Evolutionary conservation across 2,113 vertebrate genomes (phyloP).

Genomic region (Passerina amoena): DNA sequence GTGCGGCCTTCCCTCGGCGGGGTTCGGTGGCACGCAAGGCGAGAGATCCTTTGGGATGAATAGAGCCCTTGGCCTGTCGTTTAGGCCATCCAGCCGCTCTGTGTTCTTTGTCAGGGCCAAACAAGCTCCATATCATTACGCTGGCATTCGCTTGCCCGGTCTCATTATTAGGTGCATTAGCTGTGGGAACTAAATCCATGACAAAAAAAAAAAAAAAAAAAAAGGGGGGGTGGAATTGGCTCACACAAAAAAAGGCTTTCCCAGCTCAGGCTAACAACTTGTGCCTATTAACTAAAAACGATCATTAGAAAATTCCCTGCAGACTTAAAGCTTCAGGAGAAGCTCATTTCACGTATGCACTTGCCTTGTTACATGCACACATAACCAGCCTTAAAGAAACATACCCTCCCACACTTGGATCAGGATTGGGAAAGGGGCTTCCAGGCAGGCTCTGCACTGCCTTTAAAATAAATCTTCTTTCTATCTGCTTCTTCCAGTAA

Average conservation of each 20-base stretch:
- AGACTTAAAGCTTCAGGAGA: slow-evolving; percentile 43
- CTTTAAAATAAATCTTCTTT: not conserved
- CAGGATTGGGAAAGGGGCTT: not conserved
- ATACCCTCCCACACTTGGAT: not conserved
- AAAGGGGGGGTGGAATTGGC: slow-evolving; percentile 66
- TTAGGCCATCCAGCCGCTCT: slow-evolving; percentile 61
- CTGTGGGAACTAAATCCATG: slow-evolving; percentile 78
- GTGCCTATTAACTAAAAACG: slow-evolving; percentile 75
- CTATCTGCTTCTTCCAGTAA: not conserved
- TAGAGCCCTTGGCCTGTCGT: slow-evolving; percentile 41
- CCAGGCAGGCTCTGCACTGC: not conserved
- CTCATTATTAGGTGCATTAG: slow-evolving; percentile 77
- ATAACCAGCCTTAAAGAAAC: slow-evolving; percentile 52
- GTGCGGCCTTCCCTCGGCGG: not conserved
- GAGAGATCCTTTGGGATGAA: slow-evolving; percentile 30
- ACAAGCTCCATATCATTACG: slow-evolving; percentile 70
- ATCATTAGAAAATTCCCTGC: slow-evolving; percentile 73
- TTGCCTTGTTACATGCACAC: slow-evolving; percentile 38
- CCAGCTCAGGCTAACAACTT: slow-evolving; percentile 74
- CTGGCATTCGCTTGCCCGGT: slow-evolving; percentile 61
- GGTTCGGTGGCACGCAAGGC: not conserved
- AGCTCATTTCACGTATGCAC: slow-evolving; percentile 45
- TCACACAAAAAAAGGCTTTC: slow-evolving; percentile 68
- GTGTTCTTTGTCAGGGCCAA: slow-evolving; percentile 74
- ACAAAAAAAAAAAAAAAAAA: slow-evolving; percentile 53